Percentiles rank a stretch among this genome's conserved stretches.
Conservation (phyloP, 2,888 invertebrate species). For the Norana najaformis region DNA sequence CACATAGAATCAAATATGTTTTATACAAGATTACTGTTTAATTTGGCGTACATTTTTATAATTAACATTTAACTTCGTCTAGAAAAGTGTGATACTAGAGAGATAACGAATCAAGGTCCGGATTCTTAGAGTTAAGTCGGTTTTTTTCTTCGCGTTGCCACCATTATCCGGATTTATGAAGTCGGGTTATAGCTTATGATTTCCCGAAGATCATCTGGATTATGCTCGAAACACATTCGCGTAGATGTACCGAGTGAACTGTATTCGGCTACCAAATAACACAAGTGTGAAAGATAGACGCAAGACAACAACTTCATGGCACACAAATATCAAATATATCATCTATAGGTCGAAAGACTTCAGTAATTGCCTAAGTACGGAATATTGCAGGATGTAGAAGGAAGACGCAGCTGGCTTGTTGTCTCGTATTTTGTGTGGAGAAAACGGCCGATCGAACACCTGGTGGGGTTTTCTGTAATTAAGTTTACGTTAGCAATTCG, state of each 20-base stretch:
- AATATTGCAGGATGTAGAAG: neutral
- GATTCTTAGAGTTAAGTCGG: neutral
- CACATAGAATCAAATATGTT: no score
- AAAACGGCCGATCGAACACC: neutral
- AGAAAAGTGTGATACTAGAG: neutral
- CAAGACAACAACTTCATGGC: neutral
- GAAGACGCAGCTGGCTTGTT: neutral
- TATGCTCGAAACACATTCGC: neutral
- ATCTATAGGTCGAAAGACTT: neutral
- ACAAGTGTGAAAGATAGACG: neutral
- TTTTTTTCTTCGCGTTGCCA: neutral
- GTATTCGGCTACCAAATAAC: neutral
- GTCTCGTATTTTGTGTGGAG: neutral
- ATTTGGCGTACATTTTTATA: neutral
- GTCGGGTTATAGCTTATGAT: neutral
- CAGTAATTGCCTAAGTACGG: neutral
- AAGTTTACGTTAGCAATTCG: neutral
- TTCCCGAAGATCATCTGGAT: neutral
- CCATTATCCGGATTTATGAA: neutral
- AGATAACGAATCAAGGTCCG: neutral
- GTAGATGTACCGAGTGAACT: neutral
- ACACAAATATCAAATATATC: no score
- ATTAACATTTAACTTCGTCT: neutral
- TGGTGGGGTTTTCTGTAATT: neutral
- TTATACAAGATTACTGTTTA: no score